Base-by-base conservation (phyloP, 1,140 invertebrate genomes). In the Drosophila navojoa region DNA sequence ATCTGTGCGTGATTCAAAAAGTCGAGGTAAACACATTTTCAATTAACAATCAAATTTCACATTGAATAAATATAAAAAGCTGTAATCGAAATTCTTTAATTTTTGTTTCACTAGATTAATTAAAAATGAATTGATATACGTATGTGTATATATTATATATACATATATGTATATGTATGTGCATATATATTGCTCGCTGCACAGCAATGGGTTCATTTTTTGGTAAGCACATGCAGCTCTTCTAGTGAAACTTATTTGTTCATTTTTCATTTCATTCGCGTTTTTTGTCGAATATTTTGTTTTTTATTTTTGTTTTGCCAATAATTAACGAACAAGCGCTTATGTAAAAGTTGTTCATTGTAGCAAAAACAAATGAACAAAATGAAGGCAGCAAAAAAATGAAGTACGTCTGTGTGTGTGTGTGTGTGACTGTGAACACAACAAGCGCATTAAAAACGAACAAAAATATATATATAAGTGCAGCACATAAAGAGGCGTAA, bases 361-460 rank as follows among this genome's bases (percentile, higher is more conserved):
- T 57, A 70, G 49, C 19, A 63, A 62, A 55, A 70, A 57, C 42
- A 69, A 68, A 69, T 52, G 42, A 42, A 44, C 35, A 13, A 11
- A 11, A 6, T 32, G 32, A 32, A 32, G 32, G 32, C 32, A 32
- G 29, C 3, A 9, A 42, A 54, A 35, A 62, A 62, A 11, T 38
- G 35, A 38, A 3, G 42, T 15, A 6, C 16, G 19, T 68, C 45
- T 57, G 50, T 62, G 42, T 16, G 25, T 45, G 15, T 32, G 32
- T 25, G 40, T 42, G 47, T 16, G 19, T 49, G 42, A 25, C 38
- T 45, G 44, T 29, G 32, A 70, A 77, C 75, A 79, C 44, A 74
- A 58, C 77, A 79, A 69, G 59, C 53, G 45, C 71, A 75, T 78
- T 81, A 75, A 70, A 81, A 75, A 2, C 50, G 19, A 42, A 61